Percentiles rank a stretch among this genome's conserved stretches.
phyloP scores from a whole-genome alignment of 1,140 invertebrate species.

The Drosophila ironensis region DNA sequence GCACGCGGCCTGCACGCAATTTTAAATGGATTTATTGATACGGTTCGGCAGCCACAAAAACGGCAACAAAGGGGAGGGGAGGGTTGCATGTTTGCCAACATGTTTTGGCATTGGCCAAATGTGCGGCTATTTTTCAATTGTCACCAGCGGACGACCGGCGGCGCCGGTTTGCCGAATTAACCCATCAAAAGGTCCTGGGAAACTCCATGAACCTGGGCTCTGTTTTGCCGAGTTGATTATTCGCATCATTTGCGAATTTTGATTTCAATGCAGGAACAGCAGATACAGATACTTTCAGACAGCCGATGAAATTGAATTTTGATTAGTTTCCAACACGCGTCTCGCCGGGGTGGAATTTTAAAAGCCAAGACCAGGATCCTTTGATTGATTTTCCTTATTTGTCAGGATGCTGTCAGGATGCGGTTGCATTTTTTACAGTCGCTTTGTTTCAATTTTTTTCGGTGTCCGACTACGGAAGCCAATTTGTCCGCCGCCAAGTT shows the following conservation, averaged over 20 bases:
- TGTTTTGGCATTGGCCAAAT: constrained; percentile 63
- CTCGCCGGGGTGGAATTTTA: not conserved
- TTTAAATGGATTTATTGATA: constrained; percentile 81
- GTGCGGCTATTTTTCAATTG: constrained; percentile 77
- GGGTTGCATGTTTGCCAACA: constrained; percentile 76
- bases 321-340: constrained; percentile 64
- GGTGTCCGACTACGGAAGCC: not conserved
- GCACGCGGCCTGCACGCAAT: constrained; percentile 72
- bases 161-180: constrained; percentile 46
- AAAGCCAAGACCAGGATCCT: constrained; percentile 6
- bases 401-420: constrained; percentile 41
- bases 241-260: constrained; percentile 81
- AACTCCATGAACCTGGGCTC: no score
- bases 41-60: constrained; percentile 56
- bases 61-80: constrained; percentile 1
- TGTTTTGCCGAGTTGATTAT: constrained; percentile 58
- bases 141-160: constrained; percentile 43
- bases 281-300: not conserved
- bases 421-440: constrained; percentile 22
- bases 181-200: constrained; percentile 58
- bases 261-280: constrained; percentile 61
- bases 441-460: not conserved
- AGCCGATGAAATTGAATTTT: constrained; percentile 66
- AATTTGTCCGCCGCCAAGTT: constrained; percentile 39
- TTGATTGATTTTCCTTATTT: constrained; percentile 77